A percentile compares a stretch with the other conserved stretches of the same genome.
These are phyloP conservation scores for Rhingia campestris DNA, from an alignment of 2,888 invertebrate species.

Conservation along the genomic window DNA sequence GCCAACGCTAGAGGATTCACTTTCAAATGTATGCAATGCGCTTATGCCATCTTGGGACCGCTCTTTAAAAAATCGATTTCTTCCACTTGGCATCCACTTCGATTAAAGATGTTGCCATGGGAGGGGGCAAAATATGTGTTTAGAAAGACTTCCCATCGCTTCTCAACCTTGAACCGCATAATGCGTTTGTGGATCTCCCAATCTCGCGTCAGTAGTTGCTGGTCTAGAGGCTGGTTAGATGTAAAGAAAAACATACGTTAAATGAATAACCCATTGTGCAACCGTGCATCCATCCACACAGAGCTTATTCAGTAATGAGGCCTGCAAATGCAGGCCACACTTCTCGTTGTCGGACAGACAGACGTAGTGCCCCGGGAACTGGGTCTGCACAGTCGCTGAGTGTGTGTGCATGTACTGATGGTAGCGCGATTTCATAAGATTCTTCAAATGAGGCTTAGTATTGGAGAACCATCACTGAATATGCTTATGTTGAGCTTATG, in stretches of 20 bases:
- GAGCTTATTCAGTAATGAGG: slow-evolving; percentile 57
- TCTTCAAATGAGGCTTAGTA: slow-evolving; percentile 50
- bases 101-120: slow-evolving; percentile 16
- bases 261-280: slow-evolving; percentile 50
- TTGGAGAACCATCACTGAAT: slow-evolving; percentile 35
- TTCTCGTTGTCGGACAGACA: slow-evolving; percentile 27
- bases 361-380: slow-evolving; percentile 46
- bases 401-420: slow-evolving; percentile 27
- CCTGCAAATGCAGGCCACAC: slow-evolving; percentile 61
- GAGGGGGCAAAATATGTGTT: slow-evolving; percentile 4
- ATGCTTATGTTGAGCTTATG: slow-evolving; percentile 38
- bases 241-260: not conserved
- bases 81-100: slow-evolving; percentile 19
- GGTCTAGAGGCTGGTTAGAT: not conserved
- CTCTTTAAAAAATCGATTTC: slow-evolving; percentile 24
- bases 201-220: slow-evolving; percentile 1
- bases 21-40: slow-evolving; percentile 43
- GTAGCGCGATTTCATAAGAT: slow-evolving; percentile 57
- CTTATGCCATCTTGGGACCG: slow-evolving; percentile 23
- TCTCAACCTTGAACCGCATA: slow-evolving; percentile 61
- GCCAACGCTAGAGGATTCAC: slow-evolving; percentile 58
- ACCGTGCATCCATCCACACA: slow-evolving; percentile 24
- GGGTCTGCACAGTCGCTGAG: slow-evolving; percentile 16
- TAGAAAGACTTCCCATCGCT: slow-evolving; percentile 46
- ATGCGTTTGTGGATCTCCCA: slow-evolving; percentile 34